phyloP scores from a whole-genome alignment of 2,113 vertebrate species.

The Campylorhamphus procurvoides region DNA sequence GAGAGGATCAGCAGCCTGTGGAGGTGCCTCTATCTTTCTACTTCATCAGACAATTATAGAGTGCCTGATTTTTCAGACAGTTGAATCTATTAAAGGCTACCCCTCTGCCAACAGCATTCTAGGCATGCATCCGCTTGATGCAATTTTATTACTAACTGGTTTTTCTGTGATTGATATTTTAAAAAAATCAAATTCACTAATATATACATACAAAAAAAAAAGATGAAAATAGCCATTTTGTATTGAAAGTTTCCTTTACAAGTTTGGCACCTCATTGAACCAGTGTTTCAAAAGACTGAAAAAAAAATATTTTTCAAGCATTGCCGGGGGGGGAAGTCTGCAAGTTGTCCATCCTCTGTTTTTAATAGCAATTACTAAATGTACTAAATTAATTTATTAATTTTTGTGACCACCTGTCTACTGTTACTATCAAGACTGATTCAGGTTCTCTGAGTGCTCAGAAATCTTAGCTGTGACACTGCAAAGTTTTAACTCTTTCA shows the following conservation, averaged over 20 bases:
- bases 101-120: background rate
- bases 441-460: background rate
- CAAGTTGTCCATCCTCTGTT: background rate
- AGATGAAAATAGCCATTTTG: background rate
- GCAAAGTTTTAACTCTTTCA: background rate
- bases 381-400: background rate
- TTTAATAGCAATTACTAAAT: constrained; percentile 1
- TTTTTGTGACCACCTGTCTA: background rate
- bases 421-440: background rate
- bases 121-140: background rate
- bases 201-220: background rate
- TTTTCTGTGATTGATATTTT: background rate
- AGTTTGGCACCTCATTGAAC: background rate
- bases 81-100: background rate
- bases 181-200: background rate
- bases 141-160: constrained; percentile 10
- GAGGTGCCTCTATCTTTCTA: background rate
- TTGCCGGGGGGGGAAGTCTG: background rate
- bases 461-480: background rate
- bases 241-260: background rate
- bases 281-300: background rate
- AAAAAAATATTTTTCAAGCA: background rate
- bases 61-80: background rate
- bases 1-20: background rate
- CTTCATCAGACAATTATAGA: background rate